A percentile compares a stretch with the other conserved stretches of the same genome.
Evolutionary conservation across 2,113 vertebrate genomes (phyloP).

Genomic region (Rhipidura dahli): DNA sequence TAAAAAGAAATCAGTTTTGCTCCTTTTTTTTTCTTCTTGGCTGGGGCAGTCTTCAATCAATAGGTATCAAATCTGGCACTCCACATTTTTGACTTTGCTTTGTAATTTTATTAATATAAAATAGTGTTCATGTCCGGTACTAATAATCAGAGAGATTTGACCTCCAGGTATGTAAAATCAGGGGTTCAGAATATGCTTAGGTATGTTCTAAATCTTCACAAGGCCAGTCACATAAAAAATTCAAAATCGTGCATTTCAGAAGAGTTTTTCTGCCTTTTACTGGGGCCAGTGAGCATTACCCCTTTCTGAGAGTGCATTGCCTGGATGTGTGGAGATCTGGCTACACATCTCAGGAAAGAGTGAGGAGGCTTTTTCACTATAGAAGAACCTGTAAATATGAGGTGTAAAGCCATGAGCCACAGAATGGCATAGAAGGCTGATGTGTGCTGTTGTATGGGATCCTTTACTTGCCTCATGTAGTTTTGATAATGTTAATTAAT

Average conservation of each 20-base stretch:
- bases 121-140: background rate
- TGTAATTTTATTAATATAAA: background rate
- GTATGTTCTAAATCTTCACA: background rate
- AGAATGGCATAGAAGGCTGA: background rate
- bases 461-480: background rate
- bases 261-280: background rate
- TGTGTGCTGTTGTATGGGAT: background rate
- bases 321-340: background rate
- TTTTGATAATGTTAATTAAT: background rate
- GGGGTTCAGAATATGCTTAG: background rate
- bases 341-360: background rate
- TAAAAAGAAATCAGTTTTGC: background rate
- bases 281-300: background rate
- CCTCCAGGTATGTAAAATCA: background rate
- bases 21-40: background rate
- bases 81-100: background rate
- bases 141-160: background rate
- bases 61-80: background rate
- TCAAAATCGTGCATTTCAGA: background rate
- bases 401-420: rapidly evolving
- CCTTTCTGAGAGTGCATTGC: background rate
- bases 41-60: background rate
- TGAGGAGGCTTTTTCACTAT: background rate
- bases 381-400: background rate
- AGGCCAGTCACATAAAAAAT: background rate